Conservation (phyloP, 2,113 vertebrate genomes). For the Hyaena hyaena region DNA sequence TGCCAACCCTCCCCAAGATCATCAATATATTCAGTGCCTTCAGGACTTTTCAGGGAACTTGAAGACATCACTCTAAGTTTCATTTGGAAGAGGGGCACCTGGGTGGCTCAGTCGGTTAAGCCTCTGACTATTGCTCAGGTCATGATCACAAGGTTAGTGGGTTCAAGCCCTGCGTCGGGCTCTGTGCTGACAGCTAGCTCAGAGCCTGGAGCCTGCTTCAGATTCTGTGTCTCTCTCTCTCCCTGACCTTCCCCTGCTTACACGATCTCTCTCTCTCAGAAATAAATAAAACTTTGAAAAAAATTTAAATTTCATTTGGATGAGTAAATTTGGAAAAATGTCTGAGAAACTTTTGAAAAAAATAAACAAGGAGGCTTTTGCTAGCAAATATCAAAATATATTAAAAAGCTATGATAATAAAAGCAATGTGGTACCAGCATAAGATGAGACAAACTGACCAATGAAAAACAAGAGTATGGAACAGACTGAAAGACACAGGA, state of each 20-base stretch:
- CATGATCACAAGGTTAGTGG: too few relatives aligned
- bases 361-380: background rate
- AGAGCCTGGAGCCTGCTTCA: too few relatives aligned
- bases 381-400: constrained; percentile 7
- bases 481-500: background rate
- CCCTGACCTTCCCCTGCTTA: too few relatives aligned
- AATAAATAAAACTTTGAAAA: too few relatives aligned
- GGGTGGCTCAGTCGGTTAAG: too few relatives aligned
- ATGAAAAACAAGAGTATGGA: background rate
- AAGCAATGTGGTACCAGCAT: background rate
- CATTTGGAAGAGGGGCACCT: background rate
- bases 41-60: background rate
- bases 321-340: background rate
- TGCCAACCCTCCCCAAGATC: background rate
- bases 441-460: background rate
- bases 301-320: background rate
- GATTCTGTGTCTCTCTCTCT: too few relatives aligned
- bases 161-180: too few relatives aligned
- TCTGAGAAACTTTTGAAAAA: constrained; percentile 41
- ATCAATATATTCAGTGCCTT: background rate
- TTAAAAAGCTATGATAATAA: background rate
- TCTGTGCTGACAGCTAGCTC: too few relatives aligned
- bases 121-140: too few relatives aligned
- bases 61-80: background rate
- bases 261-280: too few relatives aligned